Percentiles rank a stretch among this genome's conserved stretches.
Evolutionary conservation across 2,113 vertebrate genomes (phyloP).

Genomic region (Labeo rohita): DNA sequence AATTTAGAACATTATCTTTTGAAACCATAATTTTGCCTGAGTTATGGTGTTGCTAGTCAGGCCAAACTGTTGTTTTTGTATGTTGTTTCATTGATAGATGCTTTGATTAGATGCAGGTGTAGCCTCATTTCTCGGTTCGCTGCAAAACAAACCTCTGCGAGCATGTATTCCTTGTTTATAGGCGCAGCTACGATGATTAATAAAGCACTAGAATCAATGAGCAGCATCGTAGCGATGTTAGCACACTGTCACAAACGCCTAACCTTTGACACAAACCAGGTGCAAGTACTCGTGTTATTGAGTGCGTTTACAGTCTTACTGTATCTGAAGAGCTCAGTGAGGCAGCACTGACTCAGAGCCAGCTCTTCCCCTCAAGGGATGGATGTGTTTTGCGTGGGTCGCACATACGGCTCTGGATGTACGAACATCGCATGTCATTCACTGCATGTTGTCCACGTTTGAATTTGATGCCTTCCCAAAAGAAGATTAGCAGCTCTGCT

Average conservation of each 20-base stretch:
- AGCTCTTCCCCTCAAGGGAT: not conserved
- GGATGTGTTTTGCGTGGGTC: constrained; percentile 24
- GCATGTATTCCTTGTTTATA: not conserved
- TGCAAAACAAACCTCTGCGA: not conserved
- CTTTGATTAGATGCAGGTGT: constrained; percentile 30
- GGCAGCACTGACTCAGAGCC: constrained; percentile 21
- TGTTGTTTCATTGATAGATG: not conserved
- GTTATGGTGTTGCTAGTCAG: not conserved
- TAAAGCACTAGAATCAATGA: constrained; percentile 55
- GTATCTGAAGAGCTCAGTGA: constrained; percentile 7
- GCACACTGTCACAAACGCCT: constrained; percentile 53
- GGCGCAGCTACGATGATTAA: constrained; percentile 57
- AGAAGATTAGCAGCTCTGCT: constrained; percentile 21
- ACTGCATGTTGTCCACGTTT: constrained; percentile 16
- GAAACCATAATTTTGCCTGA: constrained; percentile 4
- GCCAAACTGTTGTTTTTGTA: constrained; percentile 1
- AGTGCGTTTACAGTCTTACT: not conserved
- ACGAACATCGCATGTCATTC: constrained; percentile 29
- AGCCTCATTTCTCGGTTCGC: not conserved
- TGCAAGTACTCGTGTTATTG: constrained; percentile 31
- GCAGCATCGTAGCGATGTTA: constrained; percentile 59
- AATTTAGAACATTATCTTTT: not conserved
- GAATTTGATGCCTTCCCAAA: constrained; percentile 37
- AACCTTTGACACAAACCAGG: constrained; percentile 50
- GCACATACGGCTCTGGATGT: constrained; percentile 9